Percentiles rank a stretch among this genome's conserved stretches.
phyloP scores from a whole-genome alignment of 2,797 vertebrate genomes.

The Acanthurus tractus region DNA sequence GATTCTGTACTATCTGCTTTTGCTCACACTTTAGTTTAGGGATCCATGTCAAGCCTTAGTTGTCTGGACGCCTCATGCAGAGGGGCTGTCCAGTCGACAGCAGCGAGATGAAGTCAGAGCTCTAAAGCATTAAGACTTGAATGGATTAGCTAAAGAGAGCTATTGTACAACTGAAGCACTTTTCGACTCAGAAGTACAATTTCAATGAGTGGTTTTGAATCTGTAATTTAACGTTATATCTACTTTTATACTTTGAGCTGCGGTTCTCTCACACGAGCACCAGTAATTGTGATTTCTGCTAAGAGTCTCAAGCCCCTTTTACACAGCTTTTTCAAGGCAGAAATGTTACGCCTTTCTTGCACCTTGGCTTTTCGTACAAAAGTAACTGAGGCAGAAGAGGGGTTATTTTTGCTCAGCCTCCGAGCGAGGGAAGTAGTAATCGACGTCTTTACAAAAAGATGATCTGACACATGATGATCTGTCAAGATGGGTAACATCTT shows the following conservation, averaged over 20 bases:
- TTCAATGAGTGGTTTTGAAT: conserved; percentile 54
- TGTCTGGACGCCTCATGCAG: conserved; percentile 75
- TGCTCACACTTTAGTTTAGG: conserved; percentile 90
- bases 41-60: conserved; percentile 86
- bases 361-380: too few relatives aligned
- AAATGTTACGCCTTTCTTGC: too few relatives aligned
- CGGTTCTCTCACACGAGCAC: conserved; percentile 64
- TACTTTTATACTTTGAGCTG: conserved; percentile 51
- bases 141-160: conserved; percentile 83
- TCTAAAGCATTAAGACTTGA: conserved; percentile 82
- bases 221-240: conserved; percentile 28
- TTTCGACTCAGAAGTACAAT: conserved; percentile 76
- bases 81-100: conserved; percentile 70
- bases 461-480: too few relatives aligned
- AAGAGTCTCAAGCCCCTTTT: too few relatives aligned
- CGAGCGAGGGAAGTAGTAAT: too few relatives aligned
- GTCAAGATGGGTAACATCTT: too few relatives aligned
- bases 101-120: conserved; percentile 72
- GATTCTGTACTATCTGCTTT: conserved; percentile 71
- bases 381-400: too few relatives aligned
- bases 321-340: too few relatives aligned
- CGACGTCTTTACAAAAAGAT: too few relatives aligned
- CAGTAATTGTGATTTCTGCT: conserved; percentile 23
- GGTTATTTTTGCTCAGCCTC: too few relatives aligned
- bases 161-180: conserved; percentile 73